Percentiles rank a stretch among this genome's conserved stretches.
Conservation (phyloP, 1,140 invertebrate genomes). For the Meloidogyne floridensis region DNA sequence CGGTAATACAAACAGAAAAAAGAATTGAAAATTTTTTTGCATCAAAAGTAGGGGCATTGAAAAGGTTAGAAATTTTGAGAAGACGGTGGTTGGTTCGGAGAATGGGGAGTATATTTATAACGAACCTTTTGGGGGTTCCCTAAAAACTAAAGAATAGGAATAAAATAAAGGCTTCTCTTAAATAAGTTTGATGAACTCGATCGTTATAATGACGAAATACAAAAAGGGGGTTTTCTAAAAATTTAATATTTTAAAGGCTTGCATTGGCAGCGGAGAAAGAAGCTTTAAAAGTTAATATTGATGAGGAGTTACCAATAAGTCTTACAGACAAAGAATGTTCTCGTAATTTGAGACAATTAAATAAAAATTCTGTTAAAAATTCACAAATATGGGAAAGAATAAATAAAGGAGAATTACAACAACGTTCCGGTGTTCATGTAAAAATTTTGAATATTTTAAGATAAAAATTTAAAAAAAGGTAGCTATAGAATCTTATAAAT, state of each 20-base stretch:
- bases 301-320: not conserved
- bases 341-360: not conserved
- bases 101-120: too few relatives aligned
- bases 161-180: too few relatives aligned
- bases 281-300: not conserved
- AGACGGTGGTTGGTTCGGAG: too few relatives aligned
- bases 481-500: slow-evolving; percentile 32
- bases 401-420: slow-evolving; percentile 2
- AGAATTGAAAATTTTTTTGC: not conserved
- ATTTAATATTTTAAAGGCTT: not conserved
- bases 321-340: not conserved
- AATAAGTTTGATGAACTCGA: too few relatives aligned
- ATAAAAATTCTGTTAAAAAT: slow-evolving; percentile 10
- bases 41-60: not conserved
- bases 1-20: not conserved
- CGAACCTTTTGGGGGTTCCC: too few relatives aligned
- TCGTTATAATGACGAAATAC: too few relatives aligned
- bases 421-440: not conserved
- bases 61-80: not conserved
- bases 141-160: too few relatives aligned
- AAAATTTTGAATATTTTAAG: not conserved
- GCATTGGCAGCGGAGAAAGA: not conserved
- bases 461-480: not conserved
- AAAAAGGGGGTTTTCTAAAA: too few relatives aligned
- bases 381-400: slow-evolving; percentile 6